Conservation (phyloP, 2,797 vertebrate genomes). For the Eospalax fontanierii region DNA sequence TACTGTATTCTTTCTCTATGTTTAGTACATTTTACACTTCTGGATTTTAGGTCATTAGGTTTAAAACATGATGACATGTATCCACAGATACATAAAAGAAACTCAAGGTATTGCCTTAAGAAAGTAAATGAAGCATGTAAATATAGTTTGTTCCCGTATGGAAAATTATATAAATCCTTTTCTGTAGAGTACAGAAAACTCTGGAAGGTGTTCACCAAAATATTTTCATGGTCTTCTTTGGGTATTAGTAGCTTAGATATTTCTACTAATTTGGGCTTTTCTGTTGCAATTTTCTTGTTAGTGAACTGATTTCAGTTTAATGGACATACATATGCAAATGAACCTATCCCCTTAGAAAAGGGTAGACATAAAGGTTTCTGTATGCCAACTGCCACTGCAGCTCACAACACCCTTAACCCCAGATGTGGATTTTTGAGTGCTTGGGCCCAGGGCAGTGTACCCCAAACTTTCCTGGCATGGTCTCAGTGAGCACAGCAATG, state of each 20-base stretch:
- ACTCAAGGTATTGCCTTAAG: not conserved
- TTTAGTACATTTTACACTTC: conserved; percentile 2
- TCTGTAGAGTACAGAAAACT: conserved; percentile 11
- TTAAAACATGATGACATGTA: conserved; percentile 2
- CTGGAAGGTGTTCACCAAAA: conserved; percentile 14
- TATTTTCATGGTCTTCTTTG: conserved; percentile 44
- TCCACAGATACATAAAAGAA: conserved; percentile 12
- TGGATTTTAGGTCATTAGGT: not conserved
- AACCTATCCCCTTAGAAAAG: not conserved
- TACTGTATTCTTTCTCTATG: not conserved
- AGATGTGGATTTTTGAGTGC: not conserved
- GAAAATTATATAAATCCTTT: conserved; percentile 32
- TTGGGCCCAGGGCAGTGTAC: not conserved
- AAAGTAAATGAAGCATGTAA: not conserved
- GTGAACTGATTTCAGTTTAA: conserved; percentile 9
- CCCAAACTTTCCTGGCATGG: not conserved
- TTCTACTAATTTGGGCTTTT: conserved; percentile 10
- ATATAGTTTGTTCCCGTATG: not conserved
- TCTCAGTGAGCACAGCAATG: not conserved
- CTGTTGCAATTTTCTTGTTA: conserved; percentile 19
- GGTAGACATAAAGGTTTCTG: not conserved
- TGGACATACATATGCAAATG: not conserved
- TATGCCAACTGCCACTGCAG: not conserved
- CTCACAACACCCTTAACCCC: not conserved
- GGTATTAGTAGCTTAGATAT: not conserved